These are phyloP conservation scores for Oxygymnocypris stewartii DNA, from an alignment of 2,113 vertebrate species.

Conservation along the genomic window DNA sequence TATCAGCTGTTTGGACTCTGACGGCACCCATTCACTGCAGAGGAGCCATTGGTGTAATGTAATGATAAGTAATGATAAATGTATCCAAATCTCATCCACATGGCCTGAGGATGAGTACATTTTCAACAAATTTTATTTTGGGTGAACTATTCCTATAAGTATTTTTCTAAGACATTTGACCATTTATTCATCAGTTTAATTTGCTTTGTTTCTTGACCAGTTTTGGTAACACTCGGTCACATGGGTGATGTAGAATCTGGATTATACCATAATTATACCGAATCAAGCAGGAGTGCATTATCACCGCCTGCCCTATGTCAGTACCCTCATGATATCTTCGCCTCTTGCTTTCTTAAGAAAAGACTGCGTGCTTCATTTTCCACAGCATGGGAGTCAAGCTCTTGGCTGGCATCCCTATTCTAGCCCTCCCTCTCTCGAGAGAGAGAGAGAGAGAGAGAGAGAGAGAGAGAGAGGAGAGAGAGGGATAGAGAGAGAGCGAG, in stretches of 20 bases:
- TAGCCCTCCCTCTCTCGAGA: too few relatives aligned
- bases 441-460: too few relatives aligned
- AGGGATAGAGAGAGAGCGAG: too few relatives aligned
- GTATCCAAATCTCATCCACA: not conserved
- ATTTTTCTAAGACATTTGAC: not conserved
- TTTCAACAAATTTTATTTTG: too few relatives aligned
- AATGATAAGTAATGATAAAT: not conserved
- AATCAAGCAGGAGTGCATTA: not conserved
- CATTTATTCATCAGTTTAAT: not conserved
- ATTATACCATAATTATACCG: slow-evolving; percentile 15
- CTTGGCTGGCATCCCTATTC: too few relatives aligned
- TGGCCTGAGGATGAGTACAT: not conserved
- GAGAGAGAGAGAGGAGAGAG: too few relatives aligned
- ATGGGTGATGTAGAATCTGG: not conserved
- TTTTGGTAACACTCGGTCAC: not conserved
- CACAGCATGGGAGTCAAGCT: too few relatives aligned
- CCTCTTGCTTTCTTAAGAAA: slow-evolving; percentile 62
- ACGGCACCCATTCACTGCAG: not conserved
- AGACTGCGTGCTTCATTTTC: slow-evolving; percentile 56
- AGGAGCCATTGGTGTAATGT: too few relatives aligned
- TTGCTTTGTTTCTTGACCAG: not conserved
- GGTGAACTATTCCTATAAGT: not conserved
- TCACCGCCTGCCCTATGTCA: not conserved
- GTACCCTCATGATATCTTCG: not conserved
- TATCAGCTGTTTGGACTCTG: not conserved